Evolutionary conservation across 1,140 invertebrate genomes (phyloP).

Genomic region (Nasonia longicornis): DNA sequence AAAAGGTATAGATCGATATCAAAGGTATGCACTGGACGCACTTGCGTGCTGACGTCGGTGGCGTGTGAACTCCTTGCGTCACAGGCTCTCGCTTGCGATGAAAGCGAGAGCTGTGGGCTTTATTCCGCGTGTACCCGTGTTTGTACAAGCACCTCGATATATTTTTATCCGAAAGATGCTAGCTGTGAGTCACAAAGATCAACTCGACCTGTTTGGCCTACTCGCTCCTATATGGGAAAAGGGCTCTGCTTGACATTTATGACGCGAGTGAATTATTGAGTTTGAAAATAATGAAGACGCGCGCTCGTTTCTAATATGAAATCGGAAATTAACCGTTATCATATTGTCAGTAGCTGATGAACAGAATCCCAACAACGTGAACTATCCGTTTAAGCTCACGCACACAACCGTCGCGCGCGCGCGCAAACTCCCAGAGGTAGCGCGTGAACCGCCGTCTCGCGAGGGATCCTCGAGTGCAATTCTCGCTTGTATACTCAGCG

Average conservation of each 20-base stretch:
- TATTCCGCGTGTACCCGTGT: background rate
- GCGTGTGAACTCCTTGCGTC: constrained; percentile 28
- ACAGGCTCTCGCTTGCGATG: background rate
- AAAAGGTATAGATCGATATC: constrained; percentile 38
- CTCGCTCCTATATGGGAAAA: too few species aligned
- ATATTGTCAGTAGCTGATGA: background rate
- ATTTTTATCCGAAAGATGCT: background rate
- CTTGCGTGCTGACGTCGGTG: too few species aligned
- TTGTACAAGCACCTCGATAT: background rate
- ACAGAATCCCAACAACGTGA: background rate
- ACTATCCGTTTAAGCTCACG: background rate
- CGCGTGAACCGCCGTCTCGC: background rate
- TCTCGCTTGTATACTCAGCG: constrained; percentile 11
- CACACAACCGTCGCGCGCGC: background rate
- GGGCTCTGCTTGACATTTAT: too few species aligned
- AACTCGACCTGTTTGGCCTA: too few species aligned
- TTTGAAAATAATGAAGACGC: too few species aligned
- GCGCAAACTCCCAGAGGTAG: background rate
- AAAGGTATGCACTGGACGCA: background rate
- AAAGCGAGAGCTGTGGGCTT: background rate
- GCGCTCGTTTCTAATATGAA: background rate
- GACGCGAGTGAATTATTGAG: too few species aligned
- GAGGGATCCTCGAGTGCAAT: background rate
- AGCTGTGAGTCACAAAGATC: background rate
- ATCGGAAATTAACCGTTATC: background rate